Evolutionary conservation across 2,888 invertebrate genomes (phyloP), one percentile per base, ranked within the genome.

Genomic region (Trichogramma dendrolimi): DNA sequence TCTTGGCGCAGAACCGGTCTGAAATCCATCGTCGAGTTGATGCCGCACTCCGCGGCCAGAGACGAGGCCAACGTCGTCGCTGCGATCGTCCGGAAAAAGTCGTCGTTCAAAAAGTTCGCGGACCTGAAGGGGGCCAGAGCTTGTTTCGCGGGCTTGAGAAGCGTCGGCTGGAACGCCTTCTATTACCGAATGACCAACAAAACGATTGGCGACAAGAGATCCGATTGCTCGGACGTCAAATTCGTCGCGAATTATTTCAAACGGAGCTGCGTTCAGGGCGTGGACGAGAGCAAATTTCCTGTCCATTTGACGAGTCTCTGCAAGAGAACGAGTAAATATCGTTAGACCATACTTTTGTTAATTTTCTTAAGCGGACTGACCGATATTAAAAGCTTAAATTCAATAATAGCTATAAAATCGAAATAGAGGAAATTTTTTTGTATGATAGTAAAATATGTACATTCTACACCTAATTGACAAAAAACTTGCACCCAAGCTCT

Each of bases 91-190:
- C 85, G 81, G 66, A 83, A 81, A 49, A 80, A 84, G 69, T 82
- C 87, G 0, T 74, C 76, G 38, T 85, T 88, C 57, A 76, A 79
- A 8, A 82, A 78, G 8, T 82, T 92, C 66, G 76, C 81, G 53
- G 89, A 90, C 72, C 78, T 92, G 41, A 81, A 81, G 76, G 89
- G 89, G 7, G 87, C 87, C 67, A 85, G 86, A 53, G 91, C 90
- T 0, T 92, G 91, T 71, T 90, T 95, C 75, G 89, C 94, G 2
- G 85, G 84, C 10, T 90, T 86, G 72, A 88, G 90, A 67, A 89
- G 92, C 4, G 80, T 87, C 5, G 87, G 89, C n/a, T 63, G 63
- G 63, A 63, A 63, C 10, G 59, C 63, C 8, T 53, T 60, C 8
- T 49, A 42, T 40, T 53, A 39, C 10, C 6, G n/a, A 8, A 40